phyloP scores from a whole-genome alignment of 2,797 vertebrate species.

The Muscicapa comitata region DNA sequence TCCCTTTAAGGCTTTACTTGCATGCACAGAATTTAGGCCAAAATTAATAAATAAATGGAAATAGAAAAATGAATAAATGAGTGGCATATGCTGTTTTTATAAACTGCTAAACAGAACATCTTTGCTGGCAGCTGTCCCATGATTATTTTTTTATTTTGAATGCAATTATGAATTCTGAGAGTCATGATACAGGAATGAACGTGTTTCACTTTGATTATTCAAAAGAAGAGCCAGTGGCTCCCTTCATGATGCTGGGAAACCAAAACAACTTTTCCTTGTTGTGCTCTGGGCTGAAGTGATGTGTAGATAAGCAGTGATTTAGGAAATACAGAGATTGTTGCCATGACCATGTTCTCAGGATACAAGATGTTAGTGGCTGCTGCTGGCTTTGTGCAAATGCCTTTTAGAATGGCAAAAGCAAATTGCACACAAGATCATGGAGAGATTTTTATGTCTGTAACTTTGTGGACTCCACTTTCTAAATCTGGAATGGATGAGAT shows the following conservation, averaged over 20 bases:
- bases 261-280: background rate
- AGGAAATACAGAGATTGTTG: background rate
- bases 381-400: background rate
- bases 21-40: background rate
- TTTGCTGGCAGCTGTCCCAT: background rate
- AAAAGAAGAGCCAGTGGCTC: background rate
- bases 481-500: background rate
- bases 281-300: background rate
- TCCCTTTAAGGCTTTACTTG: background rate
- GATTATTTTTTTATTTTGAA: background rate
- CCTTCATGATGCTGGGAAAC: background rate
- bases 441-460: background rate
- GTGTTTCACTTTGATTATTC: background rate
- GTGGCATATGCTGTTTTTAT: background rate
- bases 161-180: background rate
- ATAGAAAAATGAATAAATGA: background rate
- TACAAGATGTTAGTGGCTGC: background rate
- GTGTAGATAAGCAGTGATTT: background rate
- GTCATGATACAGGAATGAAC: background rate
- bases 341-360: background rate
- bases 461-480: background rate
- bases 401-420: background rate
- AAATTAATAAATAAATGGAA: constrained; percentile 3
- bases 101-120: background rate
- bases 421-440: background rate